These are phyloP conservation scores for Paratrypauchen microcephalus DNA, from an alignment of 2,797 vertebrate species.

Conservation along the genomic window DNA sequence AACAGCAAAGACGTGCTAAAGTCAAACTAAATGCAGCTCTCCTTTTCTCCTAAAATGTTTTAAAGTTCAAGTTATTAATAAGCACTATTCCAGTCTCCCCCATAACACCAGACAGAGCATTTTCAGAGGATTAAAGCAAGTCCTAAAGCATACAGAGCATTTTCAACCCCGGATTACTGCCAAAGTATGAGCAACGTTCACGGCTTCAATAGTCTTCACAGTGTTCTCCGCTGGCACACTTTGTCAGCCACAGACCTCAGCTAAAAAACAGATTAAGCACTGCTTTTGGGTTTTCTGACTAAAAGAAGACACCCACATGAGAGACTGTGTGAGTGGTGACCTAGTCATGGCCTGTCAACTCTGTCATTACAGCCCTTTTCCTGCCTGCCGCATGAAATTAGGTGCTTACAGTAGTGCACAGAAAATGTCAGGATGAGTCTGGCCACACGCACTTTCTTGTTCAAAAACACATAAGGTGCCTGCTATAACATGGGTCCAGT, in stretches of 20 bases:
- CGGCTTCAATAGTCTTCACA: slow-evolving; percentile 8
- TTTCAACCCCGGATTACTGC: slow-evolving; percentile 3
- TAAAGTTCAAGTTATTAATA: slow-evolving; percentile 6
- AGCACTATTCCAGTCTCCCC: background rate
- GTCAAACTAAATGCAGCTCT: slow-evolving; percentile 2
- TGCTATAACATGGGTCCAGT: background rate
- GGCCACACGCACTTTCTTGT: slow-evolving; percentile 11
- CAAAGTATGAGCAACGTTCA: background rate
- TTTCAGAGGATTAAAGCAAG: slow-evolving; percentile 9
- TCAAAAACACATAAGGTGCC: background rate
- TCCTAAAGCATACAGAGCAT: slow-evolving; percentile 3
- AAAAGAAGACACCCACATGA: background rate
- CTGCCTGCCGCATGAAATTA: background rate
- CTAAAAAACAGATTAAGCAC: slow-evolving; percentile 13
- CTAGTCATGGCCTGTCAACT: background rate
- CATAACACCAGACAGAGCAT: slow-evolving; percentile 6
- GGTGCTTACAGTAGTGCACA: background rate
- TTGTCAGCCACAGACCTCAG: slow-evolving; percentile 4
- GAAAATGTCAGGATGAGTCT: slow-evolving; percentile 9
- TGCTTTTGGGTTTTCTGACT: background rate
- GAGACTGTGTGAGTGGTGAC: slow-evolving; percentile 1
- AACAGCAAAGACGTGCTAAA: background rate
- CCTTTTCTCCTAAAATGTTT: background rate
- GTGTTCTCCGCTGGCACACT: slow-evolving; percentile 1
- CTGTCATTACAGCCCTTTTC: background rate